These are phyloP conservation scores for Melipona bicolor DNA, from an alignment of 2,888 invertebrate species.

Conservation along the genomic window DNA sequence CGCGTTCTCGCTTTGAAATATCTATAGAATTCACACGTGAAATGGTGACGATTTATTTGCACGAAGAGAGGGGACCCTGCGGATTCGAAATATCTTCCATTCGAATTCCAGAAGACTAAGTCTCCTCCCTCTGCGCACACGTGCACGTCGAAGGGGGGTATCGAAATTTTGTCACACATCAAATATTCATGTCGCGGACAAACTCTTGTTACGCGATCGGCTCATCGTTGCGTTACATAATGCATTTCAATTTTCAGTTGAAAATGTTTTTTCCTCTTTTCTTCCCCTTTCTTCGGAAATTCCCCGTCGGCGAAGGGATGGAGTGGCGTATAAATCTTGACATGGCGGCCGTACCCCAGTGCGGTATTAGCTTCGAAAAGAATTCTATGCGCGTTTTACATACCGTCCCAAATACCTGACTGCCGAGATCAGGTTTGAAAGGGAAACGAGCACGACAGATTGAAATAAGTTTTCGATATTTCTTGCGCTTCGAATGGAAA, in stretches of 20 bases:
- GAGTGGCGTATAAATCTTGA: not conserved
- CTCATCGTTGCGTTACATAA: not conserved
- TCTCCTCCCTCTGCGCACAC: not conserved
- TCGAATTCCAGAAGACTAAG: too few species aligned
- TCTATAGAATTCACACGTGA: not conserved
- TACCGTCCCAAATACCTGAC: constrained; percentile 41
- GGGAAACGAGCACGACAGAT: constrained; percentile 33
- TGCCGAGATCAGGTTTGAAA: not conserved
- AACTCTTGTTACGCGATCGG: not conserved
- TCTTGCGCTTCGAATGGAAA: constrained; percentile 51
- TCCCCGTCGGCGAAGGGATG: too few species aligned
- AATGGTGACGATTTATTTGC: not conserved
- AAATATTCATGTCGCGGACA: not conserved
- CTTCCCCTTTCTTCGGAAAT: not conserved
- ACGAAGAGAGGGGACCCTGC: not conserved
- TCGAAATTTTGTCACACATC: not conserved
- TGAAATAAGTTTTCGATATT: constrained; percentile 67
- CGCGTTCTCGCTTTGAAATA: not conserved
- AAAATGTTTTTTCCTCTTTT: not conserved
- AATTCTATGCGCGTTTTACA: constrained; percentile 59
- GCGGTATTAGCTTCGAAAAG: constrained; percentile 9
- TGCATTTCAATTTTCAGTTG: not conserved
- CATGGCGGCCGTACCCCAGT: not conserved
- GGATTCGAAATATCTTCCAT: not conserved
- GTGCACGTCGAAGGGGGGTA: not conserved